Conservation (phyloP, 2,888 invertebrate genomes). For the Spodoptera exigua region DNA sequence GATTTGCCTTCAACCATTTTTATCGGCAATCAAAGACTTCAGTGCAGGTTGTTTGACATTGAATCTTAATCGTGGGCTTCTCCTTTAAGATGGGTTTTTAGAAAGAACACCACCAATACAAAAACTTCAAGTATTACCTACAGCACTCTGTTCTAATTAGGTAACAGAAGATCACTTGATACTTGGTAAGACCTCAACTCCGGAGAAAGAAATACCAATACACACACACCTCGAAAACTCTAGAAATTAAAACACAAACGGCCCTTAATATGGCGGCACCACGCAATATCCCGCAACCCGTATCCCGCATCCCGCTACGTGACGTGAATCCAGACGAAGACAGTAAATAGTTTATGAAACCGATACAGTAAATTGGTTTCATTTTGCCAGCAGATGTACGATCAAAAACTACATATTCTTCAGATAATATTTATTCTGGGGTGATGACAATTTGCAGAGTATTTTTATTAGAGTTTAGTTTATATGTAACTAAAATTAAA, state of each 20-base stretch:
- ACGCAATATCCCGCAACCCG: slow-evolving; percentile 53
- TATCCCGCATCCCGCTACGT: slow-evolving; percentile 49
- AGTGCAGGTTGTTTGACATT: too few species aligned
- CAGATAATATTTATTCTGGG: slow-evolving; percentile 6
- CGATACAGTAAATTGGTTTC: slow-evolving; percentile 66
- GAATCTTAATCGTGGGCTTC: too few species aligned
- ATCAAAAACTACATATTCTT: slow-evolving; percentile 18
- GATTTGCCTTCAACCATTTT: too few species aligned
- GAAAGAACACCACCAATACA: too few species aligned
- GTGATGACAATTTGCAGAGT: not conserved
- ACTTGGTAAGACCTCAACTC: too few species aligned
- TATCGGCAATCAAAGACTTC: too few species aligned
- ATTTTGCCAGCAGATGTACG: slow-evolving; percentile 57
- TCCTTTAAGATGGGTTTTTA: too few species aligned
- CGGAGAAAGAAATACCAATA: slow-evolving; percentile 12
- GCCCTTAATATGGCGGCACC: slow-evolving; percentile 45
- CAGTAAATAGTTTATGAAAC: slow-evolving; percentile 64
- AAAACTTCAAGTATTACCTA: too few species aligned
- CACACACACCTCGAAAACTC: slow-evolving; percentile 10
- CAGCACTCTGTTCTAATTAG: too few species aligned
- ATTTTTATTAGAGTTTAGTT: not conserved
- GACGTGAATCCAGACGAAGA: slow-evolving; percentile 52
- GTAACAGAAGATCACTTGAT: too few species aligned
- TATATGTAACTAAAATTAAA: too few species aligned
- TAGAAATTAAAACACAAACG: slow-evolving; percentile 40